Percentiles rank a stretch among this genome's conserved stretches.
Evolutionary conservation across 2,113 vertebrate species (phyloP).

Genomic region (Peromyscus polionotus): DNA sequence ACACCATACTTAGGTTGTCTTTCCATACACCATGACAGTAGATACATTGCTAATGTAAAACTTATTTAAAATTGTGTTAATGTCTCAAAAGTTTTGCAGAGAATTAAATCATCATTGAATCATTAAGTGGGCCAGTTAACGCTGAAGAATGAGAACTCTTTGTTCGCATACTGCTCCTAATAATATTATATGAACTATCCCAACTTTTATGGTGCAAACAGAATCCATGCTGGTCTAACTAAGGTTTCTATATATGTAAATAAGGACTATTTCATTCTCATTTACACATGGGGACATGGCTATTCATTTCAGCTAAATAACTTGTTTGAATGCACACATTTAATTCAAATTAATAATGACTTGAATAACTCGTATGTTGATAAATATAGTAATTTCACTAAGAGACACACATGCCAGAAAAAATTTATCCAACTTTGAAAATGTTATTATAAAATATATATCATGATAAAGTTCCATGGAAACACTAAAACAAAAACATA

Average conservation of each 20-base stretch:
- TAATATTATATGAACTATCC: neutral
- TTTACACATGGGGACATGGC: neutral
- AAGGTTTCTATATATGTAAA: neutral
- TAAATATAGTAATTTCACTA: neutral
- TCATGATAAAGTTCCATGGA: neutral
- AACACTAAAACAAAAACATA: neutral
- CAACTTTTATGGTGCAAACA: neutral
- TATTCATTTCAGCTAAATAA: neutral
- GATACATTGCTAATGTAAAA: slow-evolving; percentile 25
- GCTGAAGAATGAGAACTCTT: slow-evolving; percentile 2
- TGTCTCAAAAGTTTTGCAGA: slow-evolving; percentile 1
- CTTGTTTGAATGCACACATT: neutral
- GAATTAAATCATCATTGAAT: slow-evolving; percentile 33
- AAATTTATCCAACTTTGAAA: neutral
- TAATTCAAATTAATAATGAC: neutral
- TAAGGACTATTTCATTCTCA: neutral
- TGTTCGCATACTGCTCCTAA: neutral
- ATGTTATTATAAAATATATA: neutral
- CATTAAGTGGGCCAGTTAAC: neutral
- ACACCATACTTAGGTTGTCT: neutral
- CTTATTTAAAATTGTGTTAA: neutral
- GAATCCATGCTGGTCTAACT: neutral
- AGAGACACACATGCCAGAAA: neutral
- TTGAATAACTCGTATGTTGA: neutral
- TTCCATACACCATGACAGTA: neutral